Evolutionary conservation across 2,888 invertebrate genomes (phyloP).

Genomic region (Fragum sueziense): DNA sequence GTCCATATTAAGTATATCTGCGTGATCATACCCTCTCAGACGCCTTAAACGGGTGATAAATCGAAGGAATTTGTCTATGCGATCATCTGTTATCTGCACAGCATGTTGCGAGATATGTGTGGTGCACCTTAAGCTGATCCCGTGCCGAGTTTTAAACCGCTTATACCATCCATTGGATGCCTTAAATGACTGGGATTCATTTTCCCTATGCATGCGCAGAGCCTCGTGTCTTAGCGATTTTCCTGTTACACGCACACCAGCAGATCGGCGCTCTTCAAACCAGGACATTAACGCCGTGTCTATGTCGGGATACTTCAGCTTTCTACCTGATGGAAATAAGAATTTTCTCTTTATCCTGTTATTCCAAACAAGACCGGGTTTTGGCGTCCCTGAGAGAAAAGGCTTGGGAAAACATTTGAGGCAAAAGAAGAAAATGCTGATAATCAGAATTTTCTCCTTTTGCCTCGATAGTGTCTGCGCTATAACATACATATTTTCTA

Average conservation of each 20-base stretch:
- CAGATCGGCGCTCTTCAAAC: slow-evolving; percentile 15
- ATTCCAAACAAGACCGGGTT: too few relatives aligned
- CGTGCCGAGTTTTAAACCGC: slow-evolving; percentile 17
- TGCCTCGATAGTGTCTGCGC: too few relatives aligned
- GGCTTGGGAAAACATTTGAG: too few relatives aligned
- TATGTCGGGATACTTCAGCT: slow-evolving; percentile 8
- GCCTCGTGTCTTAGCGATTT: slow-evolving; percentile 26
- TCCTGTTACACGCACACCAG: slow-evolving; percentile 28
- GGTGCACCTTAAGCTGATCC: neutral
- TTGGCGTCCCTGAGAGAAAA: too few relatives aligned
- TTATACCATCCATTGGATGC: slow-evolving; percentile 23
- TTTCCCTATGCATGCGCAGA: neutral
- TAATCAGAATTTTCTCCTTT: too few relatives aligned
- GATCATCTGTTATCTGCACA: slow-evolving; percentile 11
- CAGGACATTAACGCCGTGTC: slow-evolving; percentile 1
- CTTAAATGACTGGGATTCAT: slow-evolving; percentile 21
- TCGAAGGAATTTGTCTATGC: slow-evolving; percentile 15
- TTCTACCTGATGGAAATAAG: too few relatives aligned
- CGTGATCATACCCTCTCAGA: neutral
- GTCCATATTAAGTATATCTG: slow-evolving; percentile 34
- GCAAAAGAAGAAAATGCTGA: too few relatives aligned
- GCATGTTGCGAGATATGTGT: slow-evolving; percentile 14
- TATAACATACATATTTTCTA: too few relatives aligned
- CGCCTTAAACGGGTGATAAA: neutral
- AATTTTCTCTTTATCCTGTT: too few relatives aligned